Conservation (phyloP, 2,113 vertebrate genomes). For the Caranx ignobilis region DNA sequence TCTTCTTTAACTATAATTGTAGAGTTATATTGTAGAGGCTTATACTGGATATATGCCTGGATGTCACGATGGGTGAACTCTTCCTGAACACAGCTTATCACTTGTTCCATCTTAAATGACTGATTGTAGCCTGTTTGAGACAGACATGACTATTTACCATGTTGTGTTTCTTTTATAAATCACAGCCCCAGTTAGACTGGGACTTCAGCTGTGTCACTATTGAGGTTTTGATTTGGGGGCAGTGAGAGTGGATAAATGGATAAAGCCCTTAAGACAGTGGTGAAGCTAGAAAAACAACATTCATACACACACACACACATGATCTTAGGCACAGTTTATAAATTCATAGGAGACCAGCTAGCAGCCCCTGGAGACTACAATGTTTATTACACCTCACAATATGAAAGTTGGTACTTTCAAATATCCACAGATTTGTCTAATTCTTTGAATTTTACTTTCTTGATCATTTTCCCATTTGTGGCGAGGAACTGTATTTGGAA, state of each 20-base stretch:
- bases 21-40: neutral
- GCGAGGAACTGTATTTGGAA: too few relatives aligned
- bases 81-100: neutral
- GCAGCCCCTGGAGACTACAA: too few relatives aligned
- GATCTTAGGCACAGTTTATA: too few relatives aligned
- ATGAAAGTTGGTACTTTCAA: too few relatives aligned
- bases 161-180: neutral
- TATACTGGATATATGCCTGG: neutral
- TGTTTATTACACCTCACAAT: too few relatives aligned
- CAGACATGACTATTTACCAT: neutral
- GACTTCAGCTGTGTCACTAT: constrained; percentile 11
- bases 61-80: neutral
- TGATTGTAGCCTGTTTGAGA: neutral
- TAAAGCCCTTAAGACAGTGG: constrained; percentile 54
- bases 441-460: too few relatives aligned
- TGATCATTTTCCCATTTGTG: too few relatives aligned
- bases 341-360: too few relatives aligned
- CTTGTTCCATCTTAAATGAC: neutral
- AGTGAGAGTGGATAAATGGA: constrained; percentile 56
- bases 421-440: too few relatives aligned
- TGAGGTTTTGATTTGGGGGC: constrained; percentile 42
- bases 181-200: neutral
- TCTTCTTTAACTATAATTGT: neutral
- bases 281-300: constrained; percentile 25
- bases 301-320: constrained; percentile 5